These are phyloP conservation scores for Haliclystus octoradiatus DNA, from an alignment of 30 jellyfish, hydroid and myxozoan genomes.

Conservation along the genomic window DNA sequence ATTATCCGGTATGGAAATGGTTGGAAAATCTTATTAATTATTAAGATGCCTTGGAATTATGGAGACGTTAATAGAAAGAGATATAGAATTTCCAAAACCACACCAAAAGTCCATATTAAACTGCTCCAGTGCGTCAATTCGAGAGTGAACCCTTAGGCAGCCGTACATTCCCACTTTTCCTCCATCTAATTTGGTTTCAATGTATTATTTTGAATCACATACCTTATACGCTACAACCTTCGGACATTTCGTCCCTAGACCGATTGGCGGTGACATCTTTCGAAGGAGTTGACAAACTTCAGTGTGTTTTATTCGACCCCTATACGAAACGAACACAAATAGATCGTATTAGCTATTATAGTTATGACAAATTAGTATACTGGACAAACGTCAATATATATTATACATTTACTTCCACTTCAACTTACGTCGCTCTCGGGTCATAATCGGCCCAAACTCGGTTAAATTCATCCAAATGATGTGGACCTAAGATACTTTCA, in stretches of 20 bases:
- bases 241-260: slow-evolving; percentile 97
- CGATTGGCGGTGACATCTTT: slow-evolving; percentile 98
- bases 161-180: too few species aligned
- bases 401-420: background rate
- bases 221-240: slow-evolving; percentile 98
- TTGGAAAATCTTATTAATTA: too few species aligned
- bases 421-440: slow-evolving; percentile 91
- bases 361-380: background rate
- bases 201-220: too few species aligned
- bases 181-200: too few species aligned
- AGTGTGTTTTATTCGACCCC: slow-evolving; percentile 96
- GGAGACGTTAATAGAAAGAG: too few species aligned
- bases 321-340: background rate
- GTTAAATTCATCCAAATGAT: slow-evolving; percentile 89
- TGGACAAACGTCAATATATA: background rate
- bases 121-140: too few species aligned
- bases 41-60: too few species aligned
- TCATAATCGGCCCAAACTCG: slow-evolving; percentile 98
- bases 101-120: too few species aligned
- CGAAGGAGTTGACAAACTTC: slow-evolving; percentile 97
- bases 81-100: too few species aligned
- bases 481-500: slow-evolving; percentile 97
- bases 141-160: too few species aligned
- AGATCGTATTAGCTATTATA: too few species aligned
- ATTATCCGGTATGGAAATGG: too few species aligned